Percentiles rank a stretch among this genome's conserved stretches.
Conservation (phyloP, 2,113 vertebrate species). For the Anarhynchus alexandrinus region DNA sequence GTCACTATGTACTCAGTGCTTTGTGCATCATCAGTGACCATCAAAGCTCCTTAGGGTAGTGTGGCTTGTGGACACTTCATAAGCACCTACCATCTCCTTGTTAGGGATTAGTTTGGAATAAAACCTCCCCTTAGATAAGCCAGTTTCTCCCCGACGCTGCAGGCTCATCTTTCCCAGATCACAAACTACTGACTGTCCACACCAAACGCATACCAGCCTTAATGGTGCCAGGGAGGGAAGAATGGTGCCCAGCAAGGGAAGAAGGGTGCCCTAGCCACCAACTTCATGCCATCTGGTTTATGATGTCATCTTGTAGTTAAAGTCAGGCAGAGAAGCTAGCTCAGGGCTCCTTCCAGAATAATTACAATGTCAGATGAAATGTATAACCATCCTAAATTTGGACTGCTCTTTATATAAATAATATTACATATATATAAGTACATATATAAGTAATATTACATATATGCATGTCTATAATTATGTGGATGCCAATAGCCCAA, state of each 20-base stretch:
- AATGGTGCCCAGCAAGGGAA: background rate
- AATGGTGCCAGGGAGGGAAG: background rate
- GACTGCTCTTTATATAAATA: background rate
- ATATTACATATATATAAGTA: background rate
- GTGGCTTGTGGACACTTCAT: background rate
- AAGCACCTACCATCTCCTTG: background rate
- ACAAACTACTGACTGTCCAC: background rate
- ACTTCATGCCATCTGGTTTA: background rate
- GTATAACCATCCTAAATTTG: background rate
- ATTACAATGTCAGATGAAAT: background rate
- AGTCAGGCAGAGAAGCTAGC: background rate
- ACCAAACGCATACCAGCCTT: background rate
- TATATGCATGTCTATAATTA: background rate
- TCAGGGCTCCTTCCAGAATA: background rate
- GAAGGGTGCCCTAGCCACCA: background rate
- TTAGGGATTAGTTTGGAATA: background rate
- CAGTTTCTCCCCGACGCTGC: fast-evolving
- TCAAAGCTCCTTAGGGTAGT: background rate
- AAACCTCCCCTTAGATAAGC: background rate
- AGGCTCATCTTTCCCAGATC: background rate
- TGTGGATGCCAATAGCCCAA: background rate
- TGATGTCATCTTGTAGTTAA: background rate
- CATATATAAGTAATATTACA: background rate
- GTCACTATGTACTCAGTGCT: background rate
- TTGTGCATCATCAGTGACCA: background rate